Conservation (phyloP, 2,888 invertebrate species). For the Aleiodes alternator region DNA sequence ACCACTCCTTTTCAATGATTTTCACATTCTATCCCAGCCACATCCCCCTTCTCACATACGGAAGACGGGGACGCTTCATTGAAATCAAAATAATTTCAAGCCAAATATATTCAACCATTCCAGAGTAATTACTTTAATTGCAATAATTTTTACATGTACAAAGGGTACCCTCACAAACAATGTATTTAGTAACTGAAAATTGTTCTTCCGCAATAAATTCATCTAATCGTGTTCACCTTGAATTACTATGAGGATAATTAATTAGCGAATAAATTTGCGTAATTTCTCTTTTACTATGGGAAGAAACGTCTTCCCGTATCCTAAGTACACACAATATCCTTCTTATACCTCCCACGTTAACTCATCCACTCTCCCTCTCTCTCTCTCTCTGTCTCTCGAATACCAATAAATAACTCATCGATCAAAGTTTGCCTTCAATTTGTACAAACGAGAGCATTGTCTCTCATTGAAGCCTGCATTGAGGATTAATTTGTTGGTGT, state of each 20-base stretch:
- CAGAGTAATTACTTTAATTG: too few species aligned
- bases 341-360: constrained; percentile 19
- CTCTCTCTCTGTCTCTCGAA: not conserved
- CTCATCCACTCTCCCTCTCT: not conserved
- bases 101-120: too few species aligned
- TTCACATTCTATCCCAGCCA: too few species aligned
- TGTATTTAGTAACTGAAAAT: too few species aligned
- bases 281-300: constrained; percentile 11
- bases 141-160: too few species aligned
- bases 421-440: constrained; percentile 38
- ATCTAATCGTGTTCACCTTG: constrained; percentile 3
- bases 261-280: constrained; percentile 37
- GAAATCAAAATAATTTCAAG: too few species aligned
- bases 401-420: constrained; percentile 26
- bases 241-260: constrained; percentile 26
- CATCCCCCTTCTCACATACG: too few species aligned
- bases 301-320: constrained; percentile 28
- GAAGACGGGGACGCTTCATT: too few species aligned
- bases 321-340: constrained; percentile 7
- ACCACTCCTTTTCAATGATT: too few species aligned
- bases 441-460: constrained; percentile 39
- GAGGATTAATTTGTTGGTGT: constrained; percentile 9
- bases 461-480: not conserved
- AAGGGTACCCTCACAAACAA: too few species aligned
- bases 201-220: constrained; percentile 1